Evolutionary conservation across 2,113 vertebrate genomes (phyloP).

Genomic region (Alosa alosa): DNA sequence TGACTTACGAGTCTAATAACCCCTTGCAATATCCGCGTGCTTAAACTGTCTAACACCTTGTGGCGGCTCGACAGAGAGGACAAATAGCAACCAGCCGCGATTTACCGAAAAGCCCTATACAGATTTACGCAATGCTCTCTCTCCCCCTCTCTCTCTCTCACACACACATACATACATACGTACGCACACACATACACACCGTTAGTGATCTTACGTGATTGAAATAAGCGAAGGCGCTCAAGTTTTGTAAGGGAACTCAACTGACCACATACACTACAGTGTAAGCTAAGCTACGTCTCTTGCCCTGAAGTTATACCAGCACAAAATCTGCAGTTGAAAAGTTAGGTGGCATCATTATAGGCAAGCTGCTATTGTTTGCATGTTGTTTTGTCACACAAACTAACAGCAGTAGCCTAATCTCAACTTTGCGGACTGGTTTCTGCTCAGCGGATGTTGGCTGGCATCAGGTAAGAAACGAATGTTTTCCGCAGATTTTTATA

Average conservation of each 20-base stretch:
- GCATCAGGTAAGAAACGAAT: slow-evolving; percentile 68
- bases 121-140: slow-evolving; percentile 86
- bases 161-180: neutral
- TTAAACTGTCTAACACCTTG: slow-evolving; percentile 96
- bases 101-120: slow-evolving; percentile 78
- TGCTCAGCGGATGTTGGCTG: slow-evolving; percentile 56
- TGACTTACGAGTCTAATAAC: slow-evolving; percentile 99
- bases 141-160: slow-evolving; percentile 47
- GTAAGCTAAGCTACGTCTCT: slow-evolving; percentile 42
- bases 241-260: slow-evolving; percentile 63
- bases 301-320: slow-evolving; percentile 41
- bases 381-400: neutral
- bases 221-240: slow-evolving; percentile 75
- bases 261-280: slow-evolving; percentile 52
- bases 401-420: neutral
- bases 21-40: slow-evolving; percentile 98
- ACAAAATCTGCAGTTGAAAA: slow-evolving; percentile 37
- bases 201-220: slow-evolving; percentile 88
- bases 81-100: slow-evolving; percentile 81
- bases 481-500: slow-evolving; percentile 47
- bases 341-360: slow-evolving; percentile 27
- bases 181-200: slow-evolving; percentile 65
- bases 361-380: neutral
- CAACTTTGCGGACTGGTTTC: slow-evolving; percentile 20
- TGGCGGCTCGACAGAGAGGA: slow-evolving; percentile 79